Percentiles rank a stretch among this genome's conserved stretches.
Evolutionary conservation across 2,113 vertebrate species (phyloP).

Genomic region (Hepsetus odoe): DNA sequence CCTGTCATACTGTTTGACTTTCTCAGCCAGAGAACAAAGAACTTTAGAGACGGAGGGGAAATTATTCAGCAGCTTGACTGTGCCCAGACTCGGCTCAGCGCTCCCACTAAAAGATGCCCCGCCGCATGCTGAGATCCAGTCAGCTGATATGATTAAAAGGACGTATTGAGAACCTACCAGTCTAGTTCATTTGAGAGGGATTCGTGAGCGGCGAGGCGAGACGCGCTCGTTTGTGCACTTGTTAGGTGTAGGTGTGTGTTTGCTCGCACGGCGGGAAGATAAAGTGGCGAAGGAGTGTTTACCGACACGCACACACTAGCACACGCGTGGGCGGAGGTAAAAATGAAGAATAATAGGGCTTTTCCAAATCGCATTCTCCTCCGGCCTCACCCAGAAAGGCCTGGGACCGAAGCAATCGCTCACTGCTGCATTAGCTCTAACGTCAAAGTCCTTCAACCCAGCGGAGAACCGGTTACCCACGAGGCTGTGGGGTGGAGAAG

Average conservation of each 20-base stretch:
- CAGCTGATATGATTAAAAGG: not conserved
- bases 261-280: not conserved
- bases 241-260: conserved; percentile 18
- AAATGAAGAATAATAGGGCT: conserved; percentile 55
- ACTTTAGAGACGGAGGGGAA: not conserved
- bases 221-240: not conserved
- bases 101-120: not conserved
- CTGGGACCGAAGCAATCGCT: conserved; percentile 56
- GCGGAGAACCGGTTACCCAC: conserved; percentile 36
- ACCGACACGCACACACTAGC: conserved; percentile 9
- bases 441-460: conserved; percentile 51
- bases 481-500: conserved; percentile 45
- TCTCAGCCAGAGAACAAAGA: not conserved
- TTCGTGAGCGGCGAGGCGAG: not conserved
- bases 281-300: conserved; percentile 32
- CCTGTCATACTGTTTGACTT: conserved; percentile 4
- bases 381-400: conserved; percentile 52
- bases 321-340: conserved; percentile 40
- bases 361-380: conserved; percentile 54
- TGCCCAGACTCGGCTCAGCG: not conserved
- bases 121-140: not conserved
- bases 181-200: not conserved
- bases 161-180: not conserved
- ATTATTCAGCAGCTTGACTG: not conserved
- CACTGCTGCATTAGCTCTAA: conserved; percentile 52